Evolutionary conservation across 1,140 invertebrate genomes (phyloP).

Genomic region (Plutomurus gul): DNA sequence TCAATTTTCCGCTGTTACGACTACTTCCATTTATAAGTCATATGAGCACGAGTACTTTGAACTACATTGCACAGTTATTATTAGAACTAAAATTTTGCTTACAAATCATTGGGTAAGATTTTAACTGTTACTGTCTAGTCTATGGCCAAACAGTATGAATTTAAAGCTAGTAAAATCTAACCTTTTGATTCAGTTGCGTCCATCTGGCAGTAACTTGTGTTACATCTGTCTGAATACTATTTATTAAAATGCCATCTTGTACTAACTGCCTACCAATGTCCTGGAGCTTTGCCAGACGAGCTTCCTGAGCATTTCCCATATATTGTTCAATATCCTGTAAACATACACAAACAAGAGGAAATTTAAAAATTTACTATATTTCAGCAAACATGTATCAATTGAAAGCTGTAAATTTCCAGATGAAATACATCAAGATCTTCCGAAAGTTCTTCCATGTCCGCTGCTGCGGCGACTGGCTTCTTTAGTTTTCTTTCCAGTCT

Average conservation of each 20-base stretch:
- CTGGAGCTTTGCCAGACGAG: constrained; percentile 73
- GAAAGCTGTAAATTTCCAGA: too few species aligned
- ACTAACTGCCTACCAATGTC: constrained; percentile 74
- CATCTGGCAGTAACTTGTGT: constrained; percentile 70
- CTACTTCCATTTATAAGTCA: too few species aligned
- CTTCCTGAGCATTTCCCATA: constrained; percentile 74
- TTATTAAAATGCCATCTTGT: constrained; percentile 75
- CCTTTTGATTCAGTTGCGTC: constrained; percentile 70
- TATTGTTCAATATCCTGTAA: constrained; percentile 81
- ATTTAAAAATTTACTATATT: too few species aligned
- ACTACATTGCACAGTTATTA: too few species aligned
- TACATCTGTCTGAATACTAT: constrained; percentile 71
- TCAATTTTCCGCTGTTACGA: too few species aligned
- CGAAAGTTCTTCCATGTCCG: constrained; percentile 92
- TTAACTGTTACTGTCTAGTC: neutral
- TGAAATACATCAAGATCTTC: constrained; percentile 72
- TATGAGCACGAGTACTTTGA: too few species aligned
- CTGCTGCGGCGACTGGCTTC: constrained; percentile 70
- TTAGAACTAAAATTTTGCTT: neutral
- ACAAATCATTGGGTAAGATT: neutral
- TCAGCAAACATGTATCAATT: too few species aligned
- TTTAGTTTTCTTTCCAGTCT: constrained; percentile 78
- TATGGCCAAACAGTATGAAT: neutral
- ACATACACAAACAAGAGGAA: neutral
- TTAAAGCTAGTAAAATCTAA: constrained; percentile 54